Evolutionary conservation across 2,797 vertebrate species (phyloP).

Genomic region (Notolabrus celidotus): DNA sequence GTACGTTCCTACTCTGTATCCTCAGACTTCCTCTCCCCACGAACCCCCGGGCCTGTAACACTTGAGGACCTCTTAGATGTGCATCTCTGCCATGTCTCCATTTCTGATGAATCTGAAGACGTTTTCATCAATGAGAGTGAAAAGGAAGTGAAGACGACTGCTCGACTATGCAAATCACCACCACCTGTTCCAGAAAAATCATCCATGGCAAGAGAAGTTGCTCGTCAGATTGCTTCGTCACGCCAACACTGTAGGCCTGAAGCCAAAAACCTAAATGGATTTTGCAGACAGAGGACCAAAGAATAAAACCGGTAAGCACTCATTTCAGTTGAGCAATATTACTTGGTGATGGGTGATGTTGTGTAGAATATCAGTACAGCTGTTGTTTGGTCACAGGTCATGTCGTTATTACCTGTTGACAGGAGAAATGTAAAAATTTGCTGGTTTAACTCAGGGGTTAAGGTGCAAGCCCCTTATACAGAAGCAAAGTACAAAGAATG

Average conservation of each 20-base stretch:
- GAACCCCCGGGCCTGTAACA: slow-evolving; percentile 85
- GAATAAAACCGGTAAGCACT: too few relatives aligned
- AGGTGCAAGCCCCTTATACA: too few relatives aligned
- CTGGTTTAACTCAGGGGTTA: too few relatives aligned
- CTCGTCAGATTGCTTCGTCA: slow-evolving; percentile 78
- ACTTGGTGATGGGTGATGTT: too few relatives aligned
- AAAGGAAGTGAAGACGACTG: slow-evolving; percentile 26
- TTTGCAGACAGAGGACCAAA: slow-evolving; percentile 78
- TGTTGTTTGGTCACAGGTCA: too few relatives aligned
- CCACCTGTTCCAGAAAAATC: slow-evolving; percentile 92
- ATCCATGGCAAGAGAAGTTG: slow-evolving; percentile 72
- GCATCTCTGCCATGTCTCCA: slow-evolving; percentile 81
- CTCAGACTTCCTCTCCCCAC: slow-evolving; percentile 82
- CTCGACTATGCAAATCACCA: slow-evolving; percentile 32
- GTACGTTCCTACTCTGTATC: slow-evolving; percentile 87
- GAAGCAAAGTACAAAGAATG: too few relatives aligned
- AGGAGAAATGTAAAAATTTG: too few relatives aligned
- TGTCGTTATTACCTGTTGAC: too few relatives aligned
- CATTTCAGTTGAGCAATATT: too few relatives aligned
- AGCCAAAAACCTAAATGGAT: slow-evolving; percentile 61
- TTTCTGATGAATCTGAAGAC: slow-evolving; percentile 55
- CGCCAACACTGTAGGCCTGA: slow-evolving; percentile 16
- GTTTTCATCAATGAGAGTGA: slow-evolving; percentile 68
- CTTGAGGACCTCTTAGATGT: slow-evolving; percentile 87
- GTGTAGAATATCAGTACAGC: too few relatives aligned